Evolutionary conservation across 2,113 vertebrate species (phyloP).

Genomic region (Trogon surrucura): DNA sequence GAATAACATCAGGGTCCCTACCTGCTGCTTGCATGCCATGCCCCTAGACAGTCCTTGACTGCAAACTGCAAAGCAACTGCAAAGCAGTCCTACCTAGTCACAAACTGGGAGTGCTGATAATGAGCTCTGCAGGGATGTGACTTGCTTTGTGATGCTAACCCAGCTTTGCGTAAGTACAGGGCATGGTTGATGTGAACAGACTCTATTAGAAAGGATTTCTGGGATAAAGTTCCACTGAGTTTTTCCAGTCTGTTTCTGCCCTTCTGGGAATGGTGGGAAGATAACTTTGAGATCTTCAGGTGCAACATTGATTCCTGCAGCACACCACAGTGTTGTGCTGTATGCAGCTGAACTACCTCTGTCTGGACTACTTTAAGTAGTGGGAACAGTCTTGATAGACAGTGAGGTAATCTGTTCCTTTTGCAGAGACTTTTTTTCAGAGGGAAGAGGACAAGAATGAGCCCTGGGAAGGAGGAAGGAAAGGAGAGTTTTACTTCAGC

Average conservation of each 20-base stretch:
- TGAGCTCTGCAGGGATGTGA: background rate
- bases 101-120: background rate
- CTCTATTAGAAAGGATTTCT: background rate
- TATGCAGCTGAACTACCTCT: background rate
- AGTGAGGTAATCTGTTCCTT: background rate
- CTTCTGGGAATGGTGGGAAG: background rate
- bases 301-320: background rate
- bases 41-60: background rate
- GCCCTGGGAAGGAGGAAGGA: background rate
- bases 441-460: background rate
- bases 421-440: background rate
- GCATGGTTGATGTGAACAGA: background rate
- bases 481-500: background rate
- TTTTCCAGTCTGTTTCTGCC: background rate
- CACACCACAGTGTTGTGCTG: no score
- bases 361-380: background rate
- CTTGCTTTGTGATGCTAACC: background rate
- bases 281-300: background rate
- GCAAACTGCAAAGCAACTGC: no score
- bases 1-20: background rate
- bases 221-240: background rate
- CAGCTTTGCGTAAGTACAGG: background rate
- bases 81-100: background rate
- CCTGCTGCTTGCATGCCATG: accelerated
- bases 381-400: background rate